A percentile compares a stretch with the other conserved stretches of the same genome.
Evolutionary conservation across 2,888 invertebrate species (phyloP).

Genomic region (Orthonevra nobilis): DNA sequence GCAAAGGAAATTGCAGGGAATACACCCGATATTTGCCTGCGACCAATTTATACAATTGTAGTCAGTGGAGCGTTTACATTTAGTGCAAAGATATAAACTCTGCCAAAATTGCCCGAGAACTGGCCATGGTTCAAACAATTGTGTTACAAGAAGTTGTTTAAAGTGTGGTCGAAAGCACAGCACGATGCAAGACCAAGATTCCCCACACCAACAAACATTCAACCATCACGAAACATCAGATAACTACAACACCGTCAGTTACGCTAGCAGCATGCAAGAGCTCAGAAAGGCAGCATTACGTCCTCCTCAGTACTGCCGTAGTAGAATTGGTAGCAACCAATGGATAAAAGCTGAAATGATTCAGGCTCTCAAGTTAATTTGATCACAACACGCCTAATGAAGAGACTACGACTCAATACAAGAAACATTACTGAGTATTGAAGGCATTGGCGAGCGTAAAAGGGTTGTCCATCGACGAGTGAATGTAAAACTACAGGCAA

Average conservation of each 20-base stretch:
- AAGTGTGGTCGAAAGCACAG: slow-evolving; percentile 9
- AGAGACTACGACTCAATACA: slow-evolving; percentile 12
- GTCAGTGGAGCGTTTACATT: slow-evolving; percentile 1
- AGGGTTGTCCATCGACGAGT: neutral
- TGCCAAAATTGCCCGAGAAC: slow-evolving; percentile 3
- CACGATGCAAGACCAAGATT: slow-evolving; percentile 1
- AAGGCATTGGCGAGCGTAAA: slow-evolving; percentile 3
- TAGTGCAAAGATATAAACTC: slow-evolving; percentile 1
- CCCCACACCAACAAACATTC: neutral
- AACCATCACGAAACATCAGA: neutral
- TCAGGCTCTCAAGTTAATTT: slow-evolving; percentile 36
- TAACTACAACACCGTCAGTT: neutral
- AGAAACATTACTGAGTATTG: slow-evolving; percentile 10
- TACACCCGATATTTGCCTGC: slow-evolving; percentile 19
- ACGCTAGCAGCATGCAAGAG: slow-evolving; percentile 3
- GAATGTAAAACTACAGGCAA: slow-evolving; percentile 13
- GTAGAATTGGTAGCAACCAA: slow-evolving; percentile 2
- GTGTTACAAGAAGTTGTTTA: slow-evolving; percentile 11
- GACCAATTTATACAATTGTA: slow-evolving; percentile 20
- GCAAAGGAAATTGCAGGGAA: neutral
- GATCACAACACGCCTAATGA: slow-evolving; percentile 11
- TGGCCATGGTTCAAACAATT: slow-evolving; percentile 17
- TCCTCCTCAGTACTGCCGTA: neutral
- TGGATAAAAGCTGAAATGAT: slow-evolving; percentile 4
- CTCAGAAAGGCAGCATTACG: neutral